Evolutionary conservation across 2,888 invertebrate species (phyloP).

Genomic region (Gisinianus flammeolus): DNA sequence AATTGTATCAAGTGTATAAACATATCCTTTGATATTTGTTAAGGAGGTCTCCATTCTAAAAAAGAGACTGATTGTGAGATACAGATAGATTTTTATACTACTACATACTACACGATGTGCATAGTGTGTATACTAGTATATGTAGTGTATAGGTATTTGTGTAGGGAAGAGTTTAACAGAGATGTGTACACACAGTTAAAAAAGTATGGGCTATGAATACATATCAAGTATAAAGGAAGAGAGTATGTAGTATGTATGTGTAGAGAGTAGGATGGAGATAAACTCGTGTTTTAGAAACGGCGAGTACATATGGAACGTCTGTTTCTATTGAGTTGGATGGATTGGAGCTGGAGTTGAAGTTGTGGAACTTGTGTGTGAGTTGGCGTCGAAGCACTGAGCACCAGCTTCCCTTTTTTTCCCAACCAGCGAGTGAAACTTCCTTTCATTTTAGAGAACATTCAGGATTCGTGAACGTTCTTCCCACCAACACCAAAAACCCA

Average conservation of each 20-base stretch:
- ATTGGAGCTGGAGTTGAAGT: slow-evolving; percentile 21
- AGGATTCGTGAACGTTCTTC: slow-evolving; percentile 15
- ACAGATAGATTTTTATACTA: no score
- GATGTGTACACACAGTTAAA: neutral
- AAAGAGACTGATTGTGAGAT: neutral
- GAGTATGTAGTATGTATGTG: neutral
- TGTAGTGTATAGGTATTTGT: neutral
- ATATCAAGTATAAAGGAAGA: neutral
- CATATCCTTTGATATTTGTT: no score
- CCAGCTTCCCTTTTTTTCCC: slow-evolving; percentile 29
- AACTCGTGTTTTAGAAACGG: neutral
- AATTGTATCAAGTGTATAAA: no score
- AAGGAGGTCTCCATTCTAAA: neutral
- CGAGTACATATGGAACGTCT: slow-evolving; percentile 12
- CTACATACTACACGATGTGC: no score
- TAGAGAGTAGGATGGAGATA: neutral
- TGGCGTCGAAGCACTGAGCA: slow-evolving; percentile 20
- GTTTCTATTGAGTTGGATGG: slow-evolving; percentile 22
- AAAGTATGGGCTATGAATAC: neutral
- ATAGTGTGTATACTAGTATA: neutral
- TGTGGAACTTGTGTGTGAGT: slow-evolving; percentile 7
- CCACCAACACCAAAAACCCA: neutral
- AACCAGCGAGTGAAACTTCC: slow-evolving; percentile 17
- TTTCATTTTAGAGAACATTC: slow-evolving; percentile 30
- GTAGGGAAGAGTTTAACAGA: no score